Base-by-base conservation (phyloP, 2,888 invertebrate species). In the Aricia artaxerxes region DNA sequence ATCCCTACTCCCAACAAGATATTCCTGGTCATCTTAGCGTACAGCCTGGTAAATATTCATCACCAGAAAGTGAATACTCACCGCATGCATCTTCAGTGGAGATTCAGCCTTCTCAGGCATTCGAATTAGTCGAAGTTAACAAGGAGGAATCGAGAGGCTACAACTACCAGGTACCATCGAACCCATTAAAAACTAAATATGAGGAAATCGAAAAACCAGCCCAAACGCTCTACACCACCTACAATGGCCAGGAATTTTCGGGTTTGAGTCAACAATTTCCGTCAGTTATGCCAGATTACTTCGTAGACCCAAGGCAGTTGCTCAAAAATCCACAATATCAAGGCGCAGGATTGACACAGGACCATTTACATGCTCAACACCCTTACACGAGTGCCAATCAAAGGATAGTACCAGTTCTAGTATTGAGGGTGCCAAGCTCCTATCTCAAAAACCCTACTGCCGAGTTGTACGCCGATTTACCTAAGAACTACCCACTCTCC, bases 1-100 rank as follows among this genome's bases (percentile, higher is more conserved):
- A 96, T 85, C 97, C 96, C 4, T 97, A 97, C 86, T 96, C 96
- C 0, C 96, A 97, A 87, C 93, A 96, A 79, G 96, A 96, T 84
- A 95, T 96, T 81, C 95, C 95, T 4, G 82, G 95, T 13, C 82
- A 84, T 16, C 82, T 82, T 57, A 85, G 83, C 40, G 38, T 79
- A 57, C 78, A 81, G 2, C 35, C 79, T 35, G 73, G 78, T 72
- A 80, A 81, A 49, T 82, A 83, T 31, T 80, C 69, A 40, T 80
- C 83, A 35, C 80, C 85, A 35, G 78, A 77, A 38, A 88, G 88
- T 35, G 85, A 85, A 73, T 84, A 87, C 38, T 82, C 85, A 61
- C 81, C 85, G 35, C 80, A 85, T 11, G 84, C 87, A 73, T 88
- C 95, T 0, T 89, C 91, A 81, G 95, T 96, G 31, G 95, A 95